Conservation (phyloP, 2,797 vertebrate genomes). For the Gymnoscopelus microlampas region DNA sequence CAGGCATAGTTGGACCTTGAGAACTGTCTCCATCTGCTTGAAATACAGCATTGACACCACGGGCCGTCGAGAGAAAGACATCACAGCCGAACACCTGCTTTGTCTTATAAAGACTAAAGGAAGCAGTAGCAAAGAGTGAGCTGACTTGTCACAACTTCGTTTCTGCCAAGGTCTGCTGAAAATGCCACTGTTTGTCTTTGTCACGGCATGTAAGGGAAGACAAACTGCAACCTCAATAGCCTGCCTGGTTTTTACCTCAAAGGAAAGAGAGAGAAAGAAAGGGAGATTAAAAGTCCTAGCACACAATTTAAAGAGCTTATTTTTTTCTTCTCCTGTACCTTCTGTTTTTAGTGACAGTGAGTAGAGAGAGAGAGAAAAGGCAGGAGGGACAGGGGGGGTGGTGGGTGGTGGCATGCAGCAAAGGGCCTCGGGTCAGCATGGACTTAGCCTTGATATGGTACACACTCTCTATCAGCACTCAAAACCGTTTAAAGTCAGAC, state of each 20-base stretch:
- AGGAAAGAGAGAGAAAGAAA: conserved; percentile 25
- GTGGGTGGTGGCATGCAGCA: too few relatives aligned
- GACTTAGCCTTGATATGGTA: too few relatives aligned
- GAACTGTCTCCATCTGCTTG: conserved; percentile 31
- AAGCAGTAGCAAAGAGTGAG: conserved; percentile 7
- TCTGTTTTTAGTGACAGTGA: too few relatives aligned
- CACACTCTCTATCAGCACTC: too few relatives aligned
- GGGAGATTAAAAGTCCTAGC: conserved; percentile 55
- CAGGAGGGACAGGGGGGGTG: too few relatives aligned
- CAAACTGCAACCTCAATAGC: conserved; percentile 14
- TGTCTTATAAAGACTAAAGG: conserved; percentile 22
- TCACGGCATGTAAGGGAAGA: conserved; percentile 33
- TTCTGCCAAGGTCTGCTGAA: conserved; percentile 23
- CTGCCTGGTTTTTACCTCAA: conserved; percentile 42
- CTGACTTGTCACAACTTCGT: conserved; percentile 21
- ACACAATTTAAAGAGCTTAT: conserved; percentile 6
- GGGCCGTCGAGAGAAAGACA: conserved; percentile 19
- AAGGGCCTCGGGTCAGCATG: too few relatives aligned
- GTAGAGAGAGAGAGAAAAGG: too few relatives aligned
- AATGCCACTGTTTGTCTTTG: conserved; percentile 39
- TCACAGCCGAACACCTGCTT: background rate
- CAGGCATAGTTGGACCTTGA: conserved; percentile 27
- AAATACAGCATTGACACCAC: conserved; percentile 13
- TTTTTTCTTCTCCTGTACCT: too few relatives aligned
- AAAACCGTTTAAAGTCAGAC: conserved; percentile 36